A percentile compares a stretch with the other conserved stretches of the same genome.
Conservation (phyloP, 1,140 invertebrate genomes). For the Melitaea cinxia region DNA sequence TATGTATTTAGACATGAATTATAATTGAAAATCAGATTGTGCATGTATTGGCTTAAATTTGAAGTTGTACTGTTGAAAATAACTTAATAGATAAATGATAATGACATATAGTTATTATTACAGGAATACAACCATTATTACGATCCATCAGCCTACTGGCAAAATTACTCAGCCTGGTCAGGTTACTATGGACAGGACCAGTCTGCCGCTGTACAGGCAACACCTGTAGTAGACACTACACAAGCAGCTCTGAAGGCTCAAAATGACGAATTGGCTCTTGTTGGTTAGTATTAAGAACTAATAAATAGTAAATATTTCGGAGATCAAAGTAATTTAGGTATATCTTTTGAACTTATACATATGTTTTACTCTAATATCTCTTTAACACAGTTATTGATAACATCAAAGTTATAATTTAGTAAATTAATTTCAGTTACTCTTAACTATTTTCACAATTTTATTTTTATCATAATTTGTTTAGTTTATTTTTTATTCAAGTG, state of each 20-base stretch:
- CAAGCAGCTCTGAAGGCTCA: conserved; percentile 44
- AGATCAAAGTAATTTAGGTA: neutral
- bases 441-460: no score
- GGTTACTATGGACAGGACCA: conserved; percentile 77
- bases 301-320: no score
- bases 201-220: conserved; percentile 42
- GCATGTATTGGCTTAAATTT: neutral
- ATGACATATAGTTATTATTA: conserved; percentile 27
- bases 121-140: conserved; percentile 86
- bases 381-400: no score
- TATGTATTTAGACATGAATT: no score
- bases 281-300: conserved; percentile 54
- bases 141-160: conserved; percentile 88
- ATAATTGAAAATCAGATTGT: no score
- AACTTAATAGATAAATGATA: neutral
- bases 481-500: no score
- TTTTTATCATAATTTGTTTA: no score
- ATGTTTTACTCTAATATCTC: no score
- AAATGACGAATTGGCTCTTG: conserved; percentile 58
- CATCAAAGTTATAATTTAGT: no score
- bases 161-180: conserved; percentile 85
- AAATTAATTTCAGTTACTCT: no score
- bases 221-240: conserved; percentile 53
- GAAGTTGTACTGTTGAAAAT: no score
- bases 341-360: no score